Percentiles rank a stretch among this genome's conserved stretches.
Conservation (phyloP, 2,113 vertebrate species). For the Ardeotis arabs region DNA sequence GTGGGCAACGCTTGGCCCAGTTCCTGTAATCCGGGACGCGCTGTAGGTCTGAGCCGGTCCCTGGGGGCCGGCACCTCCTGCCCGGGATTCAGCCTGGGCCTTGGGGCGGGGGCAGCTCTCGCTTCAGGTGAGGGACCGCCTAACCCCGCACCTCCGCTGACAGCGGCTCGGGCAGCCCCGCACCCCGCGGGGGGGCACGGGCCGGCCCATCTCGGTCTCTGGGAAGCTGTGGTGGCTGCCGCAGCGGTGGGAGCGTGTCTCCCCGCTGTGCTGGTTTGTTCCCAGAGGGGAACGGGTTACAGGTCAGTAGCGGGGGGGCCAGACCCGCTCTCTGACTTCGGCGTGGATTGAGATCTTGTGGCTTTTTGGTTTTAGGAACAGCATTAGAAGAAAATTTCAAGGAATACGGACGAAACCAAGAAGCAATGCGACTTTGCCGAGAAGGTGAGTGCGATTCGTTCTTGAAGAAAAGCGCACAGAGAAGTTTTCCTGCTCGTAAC, state of each 20-base stretch:
- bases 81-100: neutral
- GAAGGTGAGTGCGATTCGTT: constrained; percentile 87
- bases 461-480: neutral
- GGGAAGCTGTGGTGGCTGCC: rapidly evolving
- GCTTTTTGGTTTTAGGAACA: constrained; percentile 80
- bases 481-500: neutral
- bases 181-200: neutral
- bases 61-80: constrained; percentile 3
- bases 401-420: constrained; percentile 94
- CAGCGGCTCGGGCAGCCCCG: neutral
- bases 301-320: neutral
- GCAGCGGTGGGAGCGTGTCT: neutral
- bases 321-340: neutral
- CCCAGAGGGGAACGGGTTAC: rapidly evolving
- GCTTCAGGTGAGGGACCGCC: neutral
- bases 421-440: constrained; percentile 97
- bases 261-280: neutral
- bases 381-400: constrained; percentile 98
- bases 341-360: neutral
- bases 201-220: rapidly evolving
- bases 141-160: neutral
- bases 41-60: neutral
- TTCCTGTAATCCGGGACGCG: constrained; percentile 59
- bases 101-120: neutral
- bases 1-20: constrained; percentile 20